A percentile compares a stretch with the other conserved stretches of the same genome.
phyloP scores from a whole-genome alignment of 1,140 invertebrate genomes.

The Alviniconcha marisindica region DNA sequence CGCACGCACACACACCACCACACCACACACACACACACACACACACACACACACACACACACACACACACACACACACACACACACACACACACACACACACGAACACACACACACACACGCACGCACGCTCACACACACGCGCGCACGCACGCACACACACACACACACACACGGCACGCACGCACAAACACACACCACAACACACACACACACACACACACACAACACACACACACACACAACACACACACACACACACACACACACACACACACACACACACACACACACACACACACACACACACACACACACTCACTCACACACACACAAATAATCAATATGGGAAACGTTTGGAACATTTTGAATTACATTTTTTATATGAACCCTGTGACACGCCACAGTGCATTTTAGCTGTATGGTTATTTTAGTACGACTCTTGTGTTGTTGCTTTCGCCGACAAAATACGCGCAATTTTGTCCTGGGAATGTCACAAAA shows the following conservation, averaged over 20 bases:
- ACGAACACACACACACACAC: too few relatives aligned
- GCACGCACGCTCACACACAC: too few relatives aligned
- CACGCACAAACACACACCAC: too few relatives aligned
- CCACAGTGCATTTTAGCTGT: background rate
- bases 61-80: too few relatives aligned
- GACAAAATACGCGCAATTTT: background rate
- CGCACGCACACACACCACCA: too few relatives aligned
- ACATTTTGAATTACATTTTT: background rate
- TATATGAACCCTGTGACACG: too few relatives aligned
- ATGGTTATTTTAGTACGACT: background rate
- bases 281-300: background rate
- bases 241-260: background rate
- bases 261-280: background rate
- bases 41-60: too few relatives aligned
- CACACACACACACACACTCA: slow-evolving; percentile 2
- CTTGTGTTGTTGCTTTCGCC: background rate
- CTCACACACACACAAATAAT: background rate
- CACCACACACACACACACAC: too few relatives aligned
- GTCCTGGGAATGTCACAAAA: background rate
- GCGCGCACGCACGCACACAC: too few relatives aligned
- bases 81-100: too few relatives aligned
- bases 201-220: too few relatives aligned
- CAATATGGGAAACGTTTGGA: background rate
- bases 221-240: background rate
- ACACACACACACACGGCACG: too few relatives aligned